Conservation (phyloP, 2,888 invertebrate species). For the Plagodis pulveraria region DNA sequence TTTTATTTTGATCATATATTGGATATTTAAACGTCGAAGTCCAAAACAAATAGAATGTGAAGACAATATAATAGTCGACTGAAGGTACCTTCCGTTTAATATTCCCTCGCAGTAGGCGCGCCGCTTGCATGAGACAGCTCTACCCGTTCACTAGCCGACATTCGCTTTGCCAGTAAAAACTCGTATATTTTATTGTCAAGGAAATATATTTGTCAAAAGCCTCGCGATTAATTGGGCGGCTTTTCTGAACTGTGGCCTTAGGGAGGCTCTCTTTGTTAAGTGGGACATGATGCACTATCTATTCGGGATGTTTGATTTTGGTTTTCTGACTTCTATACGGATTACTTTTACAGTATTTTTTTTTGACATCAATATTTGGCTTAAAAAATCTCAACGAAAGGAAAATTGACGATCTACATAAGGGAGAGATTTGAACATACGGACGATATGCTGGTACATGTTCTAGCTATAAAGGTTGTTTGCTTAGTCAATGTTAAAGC, state of each 20-base stretch:
- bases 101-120: conserved; percentile 75
- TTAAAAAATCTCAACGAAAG: too few species aligned
- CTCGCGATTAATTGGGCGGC: conserved; percentile 72
- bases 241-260: conserved; percentile 59
- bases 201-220: conserved; percentile 80
- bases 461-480: background rate
- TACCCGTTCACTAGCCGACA: conserved; percentile 67
- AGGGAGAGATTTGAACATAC: too few species aligned
- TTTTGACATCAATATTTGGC: too few species aligned
- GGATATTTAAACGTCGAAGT: conserved; percentile 35
- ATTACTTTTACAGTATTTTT: too few species aligned
- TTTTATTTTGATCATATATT: background rate
- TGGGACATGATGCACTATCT: conserved; percentile 26
- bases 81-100: conserved; percentile 71
- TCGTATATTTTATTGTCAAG: conserved; percentile 80
- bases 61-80: conserved; percentile 66
- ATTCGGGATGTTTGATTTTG: conserved; percentile 26
- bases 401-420: too few species aligned
- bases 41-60: conserved; percentile 54
- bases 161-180: conserved; percentile 71
- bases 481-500: background rate
- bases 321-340: conserved; percentile 5
- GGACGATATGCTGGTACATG: too few species aligned
- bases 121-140: conserved; percentile 73
- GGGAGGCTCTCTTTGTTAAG: conserved; percentile 49